Conservation (phyloP, 2,113 vertebrate genomes). For the Arothron firmamentum region DNA sequence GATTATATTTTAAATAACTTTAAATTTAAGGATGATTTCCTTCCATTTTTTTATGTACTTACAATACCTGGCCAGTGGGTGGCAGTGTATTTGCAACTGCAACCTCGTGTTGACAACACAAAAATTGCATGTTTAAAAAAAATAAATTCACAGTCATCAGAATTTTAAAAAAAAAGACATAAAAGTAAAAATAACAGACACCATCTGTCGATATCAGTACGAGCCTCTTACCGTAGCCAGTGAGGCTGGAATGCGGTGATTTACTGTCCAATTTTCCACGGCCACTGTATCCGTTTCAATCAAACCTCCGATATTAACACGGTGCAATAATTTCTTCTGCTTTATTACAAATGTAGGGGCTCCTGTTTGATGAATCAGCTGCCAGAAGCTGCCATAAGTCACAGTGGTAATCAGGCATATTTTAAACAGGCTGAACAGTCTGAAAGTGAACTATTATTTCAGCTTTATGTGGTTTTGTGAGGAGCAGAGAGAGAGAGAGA, state of each 20-base stretch:
- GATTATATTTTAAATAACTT: too few species aligned
- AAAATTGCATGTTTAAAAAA: conserved; percentile 54
- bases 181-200: conserved; percentile 35
- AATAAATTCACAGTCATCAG: conserved; percentile 60
- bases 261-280: conserved; percentile 66
- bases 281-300: conserved; percentile 70
- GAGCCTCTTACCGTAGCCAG: conserved; percentile 39
- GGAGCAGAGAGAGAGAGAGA: conserved; percentile 11
- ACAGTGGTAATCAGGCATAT: conserved; percentile 63
- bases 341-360: conserved; percentile 64
- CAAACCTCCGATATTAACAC: conserved; percentile 72
- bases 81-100: too few species aligned
- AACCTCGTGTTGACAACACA: not conserved
- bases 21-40: too few species aligned
- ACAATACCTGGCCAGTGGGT: too few species aligned
- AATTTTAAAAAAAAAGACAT: conserved; percentile 56
- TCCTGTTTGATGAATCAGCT: conserved; percentile 60
- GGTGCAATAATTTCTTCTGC: conserved; percentile 61
- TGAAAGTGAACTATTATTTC: conserved; percentile 58
- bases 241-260: conserved; percentile 57
- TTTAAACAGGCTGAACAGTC: conserved; percentile 57
- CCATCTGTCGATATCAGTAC: conserved; percentile 65
- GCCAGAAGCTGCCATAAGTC: conserved; percentile 52
- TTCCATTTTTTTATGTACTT: too few species aligned
- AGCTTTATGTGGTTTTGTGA: conserved; percentile 40